Evolutionary conservation across 2,888 invertebrate species (phyloP), one percentile per base, ranked within the genome.

Genomic region (Polydrusus tereticollis): DNA sequence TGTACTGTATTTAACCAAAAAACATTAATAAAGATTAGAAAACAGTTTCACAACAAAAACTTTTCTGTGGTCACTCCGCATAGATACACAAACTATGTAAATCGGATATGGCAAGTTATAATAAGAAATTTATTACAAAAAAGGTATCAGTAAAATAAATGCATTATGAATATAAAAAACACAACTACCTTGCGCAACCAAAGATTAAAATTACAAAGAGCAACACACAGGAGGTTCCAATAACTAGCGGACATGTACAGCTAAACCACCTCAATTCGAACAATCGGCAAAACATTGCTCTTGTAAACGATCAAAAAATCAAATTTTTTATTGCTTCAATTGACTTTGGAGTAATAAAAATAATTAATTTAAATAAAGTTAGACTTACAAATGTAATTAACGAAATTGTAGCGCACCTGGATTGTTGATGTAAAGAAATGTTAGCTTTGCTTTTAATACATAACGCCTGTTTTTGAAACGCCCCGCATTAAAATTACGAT

Each of bases 101-200:
- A 41, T 59, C n/a, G 14, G 36, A 38, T 63, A 67, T 72, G 72
- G 72, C 72, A 72, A 72, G 72, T 72, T 58, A 67, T 47, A 50
- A 67, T 57, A 41, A 64, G 26, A 63, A 55, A 26, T 38, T 52
- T 52, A 64, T 60, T 50, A 63, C 58, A 43, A 36, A 55, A 67
- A 72, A 58, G 21, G 41, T 38, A 59, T 47, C 38, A 50, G 67
- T 63, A 29, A 38, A 41, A 67, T 72, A 72, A 72, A 67, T 72
- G 72, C 72, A 67, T n/a, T 62, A 55, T 33, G 50, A 33, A 45
- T 69, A 71, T 70, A 50, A 23, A 58, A 45, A 62, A 62, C 36
- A 64, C 50, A 64, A 52, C 64, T 64, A 36, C 36, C 23, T 50
- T 20, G 59, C 38, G 60, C 60, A 63, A 63, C 47, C 29, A 36